Evolutionary conservation across 2,888 invertebrate genomes (phyloP).

Genomic region (Ashinkailepas kermadecensis): DNA sequence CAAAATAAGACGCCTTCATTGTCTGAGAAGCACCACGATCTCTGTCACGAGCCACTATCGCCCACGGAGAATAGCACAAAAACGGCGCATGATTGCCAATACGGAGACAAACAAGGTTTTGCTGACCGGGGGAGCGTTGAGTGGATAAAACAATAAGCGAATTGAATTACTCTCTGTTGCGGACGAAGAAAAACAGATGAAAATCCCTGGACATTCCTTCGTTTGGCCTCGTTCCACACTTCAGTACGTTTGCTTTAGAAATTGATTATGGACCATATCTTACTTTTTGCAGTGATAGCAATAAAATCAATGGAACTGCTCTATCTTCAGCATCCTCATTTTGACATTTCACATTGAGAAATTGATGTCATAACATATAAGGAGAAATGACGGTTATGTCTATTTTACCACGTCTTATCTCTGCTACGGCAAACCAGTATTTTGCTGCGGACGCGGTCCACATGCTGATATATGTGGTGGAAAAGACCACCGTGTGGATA

Average conservation of each 20-base stretch:
- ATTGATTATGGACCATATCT: neutral
- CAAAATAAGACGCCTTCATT: neutral
- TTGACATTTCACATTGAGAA: too few relatives aligned
- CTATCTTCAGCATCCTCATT: too few relatives aligned
- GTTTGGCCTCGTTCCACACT: neutral
- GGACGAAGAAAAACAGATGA: neutral
- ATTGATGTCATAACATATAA: too few relatives aligned
- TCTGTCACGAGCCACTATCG: neutral
- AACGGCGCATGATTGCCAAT: conserved; percentile 18
- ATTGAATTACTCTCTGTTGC: conserved; percentile 18
- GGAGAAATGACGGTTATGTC: too few relatives aligned
- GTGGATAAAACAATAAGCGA: conserved; percentile 18
- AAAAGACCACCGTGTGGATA: too few relatives aligned
- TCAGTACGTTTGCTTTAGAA: neutral
- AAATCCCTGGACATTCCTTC: neutral
- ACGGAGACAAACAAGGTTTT: conserved; percentile 11
- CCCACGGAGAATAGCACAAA: neutral
- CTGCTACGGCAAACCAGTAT: too few relatives aligned
- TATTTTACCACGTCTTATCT: too few relatives aligned
- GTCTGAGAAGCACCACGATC: neutral
- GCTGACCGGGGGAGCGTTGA: neutral
- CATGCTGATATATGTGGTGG: too few relatives aligned
- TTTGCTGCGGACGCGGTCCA: too few relatives aligned
- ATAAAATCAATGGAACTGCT: too few relatives aligned
- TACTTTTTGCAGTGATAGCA: too few relatives aligned